Conservation (phyloP, 2,888 invertebrate genomes). For the Ophion ellenae region DNA sequence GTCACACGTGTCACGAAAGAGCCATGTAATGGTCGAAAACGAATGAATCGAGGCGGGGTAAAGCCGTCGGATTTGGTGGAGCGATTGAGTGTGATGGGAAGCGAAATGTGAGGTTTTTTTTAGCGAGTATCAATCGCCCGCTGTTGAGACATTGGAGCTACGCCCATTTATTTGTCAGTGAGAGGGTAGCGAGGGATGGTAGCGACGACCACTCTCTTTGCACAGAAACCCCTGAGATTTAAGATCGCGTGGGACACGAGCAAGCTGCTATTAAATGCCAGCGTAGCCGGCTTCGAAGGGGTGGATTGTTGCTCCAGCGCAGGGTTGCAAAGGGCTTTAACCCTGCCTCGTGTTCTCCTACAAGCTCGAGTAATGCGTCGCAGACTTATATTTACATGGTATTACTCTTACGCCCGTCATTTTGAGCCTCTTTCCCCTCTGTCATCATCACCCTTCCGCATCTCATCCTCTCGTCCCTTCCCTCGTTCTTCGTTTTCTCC, state of each 20-base stretch:
- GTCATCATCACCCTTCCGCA: slow-evolving; percentile 46
- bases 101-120: slow-evolving; percentile 32
- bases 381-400: slow-evolving; percentile 57
- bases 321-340: slow-evolving; percentile 38
- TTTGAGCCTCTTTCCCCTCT: slow-evolving; percentile 50
- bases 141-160: slow-evolving; percentile 52
- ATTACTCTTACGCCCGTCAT: slow-evolving; percentile 60
- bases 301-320: slow-evolving; percentile 46
- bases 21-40: slow-evolving; percentile 37
- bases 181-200: slow-evolving; percentile 53
- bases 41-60: slow-evolving; percentile 33
- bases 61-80: slow-evolving; percentile 9
- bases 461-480: slow-evolving; percentile 48
- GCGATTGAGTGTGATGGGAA: not conserved
- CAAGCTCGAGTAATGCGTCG: slow-evolving; percentile 52
- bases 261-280: slow-evolving; percentile 69
- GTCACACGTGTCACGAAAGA: slow-evolving; percentile 16
- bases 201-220: slow-evolving; percentile 37
- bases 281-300: slow-evolving; percentile 46
- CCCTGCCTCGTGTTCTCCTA: slow-evolving; percentile 47
- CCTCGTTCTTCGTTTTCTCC: slow-evolving; percentile 33
- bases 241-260: slow-evolving; percentile 68
- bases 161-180: slow-evolving; percentile 62
- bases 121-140: slow-evolving; percentile 56
- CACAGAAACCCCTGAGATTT: slow-evolving; percentile 58